Evolutionary conservation across 1,140 invertebrate genomes (phyloP).

Genomic region (Drosophila parabipectinata): DNA sequence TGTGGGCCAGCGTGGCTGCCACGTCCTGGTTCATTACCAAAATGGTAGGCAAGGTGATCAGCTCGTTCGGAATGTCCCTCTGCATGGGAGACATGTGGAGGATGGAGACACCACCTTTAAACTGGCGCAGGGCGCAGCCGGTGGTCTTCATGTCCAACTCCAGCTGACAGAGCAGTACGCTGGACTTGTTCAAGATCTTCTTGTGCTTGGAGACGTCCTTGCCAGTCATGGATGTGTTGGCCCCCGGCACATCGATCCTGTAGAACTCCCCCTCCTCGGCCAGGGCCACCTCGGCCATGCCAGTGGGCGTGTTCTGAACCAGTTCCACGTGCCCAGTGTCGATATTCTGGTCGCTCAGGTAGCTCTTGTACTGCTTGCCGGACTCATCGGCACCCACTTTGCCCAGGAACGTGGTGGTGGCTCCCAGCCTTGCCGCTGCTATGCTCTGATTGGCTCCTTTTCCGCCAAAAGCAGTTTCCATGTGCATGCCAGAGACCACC

Average conservation of each 20-base stretch:
- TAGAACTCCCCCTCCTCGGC: constrained; percentile 93
- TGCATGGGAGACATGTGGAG: constrained; percentile 94
- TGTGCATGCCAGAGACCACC: constrained; percentile 92
- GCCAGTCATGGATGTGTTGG: constrained; percentile 89
- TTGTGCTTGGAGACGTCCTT: constrained; percentile 86
- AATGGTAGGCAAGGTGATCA: constrained; percentile 89
- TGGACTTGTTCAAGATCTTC: constrained; percentile 28
- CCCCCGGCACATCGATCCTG: constrained; percentile 95
- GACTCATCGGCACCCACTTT: constrained; percentile 93
- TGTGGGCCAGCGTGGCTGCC: constrained; percentile 89
- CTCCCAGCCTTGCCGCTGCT: constrained; percentile 93
- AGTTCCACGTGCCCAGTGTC: constrained; percentile 86
- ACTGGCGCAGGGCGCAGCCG: constrained; percentile 90
- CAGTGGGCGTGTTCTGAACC: constrained; percentile 85
- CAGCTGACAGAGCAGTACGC: constrained; percentile 91
- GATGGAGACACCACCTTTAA: constrained; percentile 89
- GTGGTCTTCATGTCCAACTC: constrained; percentile 92
- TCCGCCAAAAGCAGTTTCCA: constrained; percentile 94
- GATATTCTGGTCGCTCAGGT: constrained; percentile 88
- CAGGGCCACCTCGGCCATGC: constrained; percentile 92
- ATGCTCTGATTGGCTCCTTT: constrained; percentile 99
- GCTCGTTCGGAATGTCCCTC: constrained; percentile 86
- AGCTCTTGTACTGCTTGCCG: constrained; percentile 86
- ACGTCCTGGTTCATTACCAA: constrained; percentile 96
- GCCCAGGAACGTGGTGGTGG: constrained; percentile 90